Base-by-base conservation (phyloP, 2,113 vertebrate species). In the Arenaria interpres region DNA sequence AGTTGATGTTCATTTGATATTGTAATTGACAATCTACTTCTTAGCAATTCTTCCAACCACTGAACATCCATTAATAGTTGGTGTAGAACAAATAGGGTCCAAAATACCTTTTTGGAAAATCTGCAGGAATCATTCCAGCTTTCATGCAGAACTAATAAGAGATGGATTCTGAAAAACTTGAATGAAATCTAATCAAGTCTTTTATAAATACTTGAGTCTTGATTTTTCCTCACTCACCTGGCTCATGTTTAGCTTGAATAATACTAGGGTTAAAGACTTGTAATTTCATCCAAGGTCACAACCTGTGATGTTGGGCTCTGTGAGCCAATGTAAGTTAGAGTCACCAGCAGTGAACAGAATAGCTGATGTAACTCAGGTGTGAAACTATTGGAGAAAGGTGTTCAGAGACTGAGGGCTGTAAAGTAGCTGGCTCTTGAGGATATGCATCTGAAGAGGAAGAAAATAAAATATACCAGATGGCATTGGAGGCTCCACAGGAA, bases 391-490 rank as follows among this genome's bases (percentile, higher is more conserved):
- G 32, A 81, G 43, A 75, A 81, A 87, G 43, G 5, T 11, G 0
- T 19, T 78, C 72, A 84, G 88, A 92, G 27, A 93, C 5, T 53
- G 80, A 92, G 60, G 30, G 32, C 39, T 93, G 39, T 37, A 37
- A n/a, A 88, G 83, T 77, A 94, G n/a, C 84, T 95, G 95, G 80
- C 57, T 95, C 80, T 97, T 93, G 88, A 92, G 90, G 63, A 76
- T 87, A 92, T 2, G 19, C 45, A 79, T 88, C 66, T 95, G 91
- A 97, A 91, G 80, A 93, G 56, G 94, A 86, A 96, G 80, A 95
- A 96, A 97, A 95, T 95, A 95, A 97, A 97, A 88, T 82, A 85
- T 93, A 92, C 88, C 96, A 97, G 94, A 96, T 96, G 97, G 96
- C 66, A 92, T 62, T 82, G 69, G 37, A 96, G 69, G 69, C 76